phyloP scores from a whole-genome alignment of 2,888 invertebrate genomes.

The Pristionchus entomophagus region DNA sequence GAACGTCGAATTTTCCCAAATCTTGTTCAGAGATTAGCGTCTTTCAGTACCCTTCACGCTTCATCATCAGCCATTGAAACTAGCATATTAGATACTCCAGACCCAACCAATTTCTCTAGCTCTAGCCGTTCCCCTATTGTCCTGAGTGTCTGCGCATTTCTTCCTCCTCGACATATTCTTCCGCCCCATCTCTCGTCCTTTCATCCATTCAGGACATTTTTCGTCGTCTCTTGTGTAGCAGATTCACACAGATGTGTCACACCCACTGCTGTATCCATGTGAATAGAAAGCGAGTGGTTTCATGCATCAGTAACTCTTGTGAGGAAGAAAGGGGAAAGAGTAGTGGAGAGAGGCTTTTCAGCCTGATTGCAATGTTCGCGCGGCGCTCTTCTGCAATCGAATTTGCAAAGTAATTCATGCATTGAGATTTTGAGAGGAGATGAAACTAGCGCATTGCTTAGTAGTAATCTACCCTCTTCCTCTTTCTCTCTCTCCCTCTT shows the following conservation, averaged over 20 bases:
- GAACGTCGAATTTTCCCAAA: too few relatives aligned
- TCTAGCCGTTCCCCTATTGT: constrained; percentile 9
- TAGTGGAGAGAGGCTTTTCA: constrained; percentile 12
- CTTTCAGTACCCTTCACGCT: too few relatives aligned
- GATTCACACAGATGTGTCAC: neutral
- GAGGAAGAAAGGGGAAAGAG: neutral
- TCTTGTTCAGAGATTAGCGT: too few relatives aligned
- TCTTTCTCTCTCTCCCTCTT: neutral
- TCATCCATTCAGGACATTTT: constrained; percentile 8
- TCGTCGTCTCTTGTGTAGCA: neutral
- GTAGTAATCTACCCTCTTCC: neutral
- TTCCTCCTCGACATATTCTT: neutral
- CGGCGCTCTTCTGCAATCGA: neutral
- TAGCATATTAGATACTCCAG: too few relatives aligned
- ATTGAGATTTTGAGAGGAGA: constrained; percentile 13
- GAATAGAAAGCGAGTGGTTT: neutral
- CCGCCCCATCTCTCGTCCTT: neutral
- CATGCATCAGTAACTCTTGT: constrained; percentile 18
- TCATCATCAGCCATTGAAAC: too few relatives aligned
- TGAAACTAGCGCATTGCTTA: neutral
- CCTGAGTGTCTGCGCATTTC: neutral
- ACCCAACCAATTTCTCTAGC: neutral
- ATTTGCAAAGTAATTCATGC: neutral
- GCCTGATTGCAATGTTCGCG: constrained; percentile 13
- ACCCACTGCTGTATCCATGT: neutral